Evolutionary conservation across 1,140 invertebrate species (phyloP).

Genomic region (Achatina immaculata): DNA sequence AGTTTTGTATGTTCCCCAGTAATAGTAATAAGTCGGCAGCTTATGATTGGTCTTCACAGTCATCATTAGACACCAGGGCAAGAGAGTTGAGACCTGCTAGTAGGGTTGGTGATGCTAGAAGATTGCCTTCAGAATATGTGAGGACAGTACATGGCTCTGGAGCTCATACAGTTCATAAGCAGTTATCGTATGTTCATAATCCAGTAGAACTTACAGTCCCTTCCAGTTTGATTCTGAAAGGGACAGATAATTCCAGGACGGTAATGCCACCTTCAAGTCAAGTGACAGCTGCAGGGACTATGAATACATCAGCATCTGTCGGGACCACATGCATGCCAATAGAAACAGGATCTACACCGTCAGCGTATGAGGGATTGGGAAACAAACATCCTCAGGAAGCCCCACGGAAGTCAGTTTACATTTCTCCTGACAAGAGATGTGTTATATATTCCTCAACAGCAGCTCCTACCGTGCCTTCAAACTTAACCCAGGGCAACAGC

Average conservation of each 20-base stretch:
- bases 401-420: neutral
- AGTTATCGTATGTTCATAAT: no score
- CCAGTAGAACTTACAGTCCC: no score
- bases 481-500: neutral
- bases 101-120: neutral
- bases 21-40: neutral
- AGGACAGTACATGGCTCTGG: neutral
- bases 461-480: neutral
- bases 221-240: no score
- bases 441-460: neutral
- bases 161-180: no score
- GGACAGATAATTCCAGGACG: neutral
- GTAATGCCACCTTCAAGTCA: neutral
- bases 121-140: neutral
- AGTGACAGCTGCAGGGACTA: neutral
- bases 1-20: neutral
- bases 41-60: neutral
- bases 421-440: conserved; percentile 1
- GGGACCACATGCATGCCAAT: neutral
- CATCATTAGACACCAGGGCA: neutral
- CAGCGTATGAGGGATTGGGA: neutral
- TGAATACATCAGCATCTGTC: neutral
- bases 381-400: neutral
- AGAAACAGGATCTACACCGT: neutral
- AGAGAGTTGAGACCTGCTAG: neutral